Evolutionary conservation across 2,797 vertebrate genomes (phyloP).

Genomic region (Lycodopsis pacificus): DNA sequence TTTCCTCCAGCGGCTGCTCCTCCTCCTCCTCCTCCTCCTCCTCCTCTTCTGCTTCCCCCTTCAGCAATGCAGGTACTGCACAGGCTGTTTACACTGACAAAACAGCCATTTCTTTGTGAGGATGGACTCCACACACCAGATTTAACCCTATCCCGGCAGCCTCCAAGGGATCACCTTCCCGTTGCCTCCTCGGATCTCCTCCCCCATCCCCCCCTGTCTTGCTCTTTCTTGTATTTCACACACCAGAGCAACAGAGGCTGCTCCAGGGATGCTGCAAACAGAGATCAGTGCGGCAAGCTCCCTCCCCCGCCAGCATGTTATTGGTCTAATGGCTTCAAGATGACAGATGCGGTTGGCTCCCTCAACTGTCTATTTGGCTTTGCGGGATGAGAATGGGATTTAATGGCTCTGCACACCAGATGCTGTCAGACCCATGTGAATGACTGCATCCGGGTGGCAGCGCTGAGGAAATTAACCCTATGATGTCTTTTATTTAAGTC

Average conservation of each 20-base stretch:
- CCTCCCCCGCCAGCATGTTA: constrained; percentile 70
- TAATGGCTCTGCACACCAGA: constrained; percentile 81
- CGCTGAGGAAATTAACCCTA: constrained; percentile 82
- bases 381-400: constrained; percentile 84
- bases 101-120: constrained; percentile 70
- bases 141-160: constrained; percentile 53
- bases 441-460: constrained; percentile 83
- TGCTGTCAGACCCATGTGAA: constrained; percentile 77
- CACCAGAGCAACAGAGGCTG: constrained; percentile 69
- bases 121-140: constrained; percentile 51
- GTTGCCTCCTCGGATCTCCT: constrained; percentile 56
- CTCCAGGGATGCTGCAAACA: constrained; percentile 85
- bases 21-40: constrained; percentile 64
- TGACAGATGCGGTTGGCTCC: constrained; percentile 74
- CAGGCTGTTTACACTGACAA: constrained; percentile 76
- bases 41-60: constrained; percentile 65
- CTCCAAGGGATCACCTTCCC: constrained; percentile 55
- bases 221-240: constrained; percentile 78
- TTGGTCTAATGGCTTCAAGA: constrained; percentile 73
- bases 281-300: constrained; percentile 68
- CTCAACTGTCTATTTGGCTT: constrained; percentile 74
- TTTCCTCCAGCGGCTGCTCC: constrained; percentile 70
- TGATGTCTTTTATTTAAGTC: constrained; percentile 50
- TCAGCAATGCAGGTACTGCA: constrained; percentile 76
- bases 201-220: constrained; percentile 36